These are phyloP conservation scores for Arnoldichthys spilopterus DNA, from an alignment of 2,797 vertebrate genomes.

Conservation along the genomic window DNA sequence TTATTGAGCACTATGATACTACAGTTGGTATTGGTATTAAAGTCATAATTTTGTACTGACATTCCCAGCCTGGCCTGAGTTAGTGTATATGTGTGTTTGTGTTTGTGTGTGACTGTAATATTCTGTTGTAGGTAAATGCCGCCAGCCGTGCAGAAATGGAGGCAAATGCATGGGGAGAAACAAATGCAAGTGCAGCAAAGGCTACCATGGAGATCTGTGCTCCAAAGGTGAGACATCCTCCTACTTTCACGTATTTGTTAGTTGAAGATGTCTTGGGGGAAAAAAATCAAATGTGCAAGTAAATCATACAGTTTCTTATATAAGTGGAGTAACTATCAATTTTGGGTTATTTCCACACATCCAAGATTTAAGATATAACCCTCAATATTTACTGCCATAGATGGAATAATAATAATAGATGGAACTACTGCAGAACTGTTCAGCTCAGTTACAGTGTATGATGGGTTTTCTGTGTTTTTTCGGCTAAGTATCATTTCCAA, in stretches of 20 bases:
- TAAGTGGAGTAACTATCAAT: not conserved
- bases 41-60: too few relatives aligned
- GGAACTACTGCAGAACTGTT: too few relatives aligned
- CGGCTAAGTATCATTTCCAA: too few relatives aligned
- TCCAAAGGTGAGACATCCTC: constrained; percentile 82
- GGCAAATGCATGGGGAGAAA: constrained; percentile 89
- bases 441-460: too few relatives aligned
- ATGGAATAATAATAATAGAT: too few relatives aligned
- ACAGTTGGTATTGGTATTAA: too few relatives aligned
- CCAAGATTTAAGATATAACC: not conserved
- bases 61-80: not conserved
- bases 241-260: too few relatives aligned
- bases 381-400: too few relatives aligned
- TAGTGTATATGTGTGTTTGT: not conserved
- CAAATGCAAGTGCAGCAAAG: constrained; percentile 90
- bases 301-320: not conserved
- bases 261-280: not conserved
- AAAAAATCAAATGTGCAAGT: not conserved
- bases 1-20: too few relatives aligned
- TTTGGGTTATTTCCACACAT: not conserved
- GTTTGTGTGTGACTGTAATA: not conserved
- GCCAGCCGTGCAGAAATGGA: constrained; percentile 85
- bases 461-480: too few relatives aligned
- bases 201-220: constrained; percentile 89
- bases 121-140: constrained; percentile 81